Percentiles rank a stretch among this genome's conserved stretches.
Evolutionary conservation across 2,113 vertebrate species (phyloP).

Genomic region (Seriola aureovittata): DNA sequence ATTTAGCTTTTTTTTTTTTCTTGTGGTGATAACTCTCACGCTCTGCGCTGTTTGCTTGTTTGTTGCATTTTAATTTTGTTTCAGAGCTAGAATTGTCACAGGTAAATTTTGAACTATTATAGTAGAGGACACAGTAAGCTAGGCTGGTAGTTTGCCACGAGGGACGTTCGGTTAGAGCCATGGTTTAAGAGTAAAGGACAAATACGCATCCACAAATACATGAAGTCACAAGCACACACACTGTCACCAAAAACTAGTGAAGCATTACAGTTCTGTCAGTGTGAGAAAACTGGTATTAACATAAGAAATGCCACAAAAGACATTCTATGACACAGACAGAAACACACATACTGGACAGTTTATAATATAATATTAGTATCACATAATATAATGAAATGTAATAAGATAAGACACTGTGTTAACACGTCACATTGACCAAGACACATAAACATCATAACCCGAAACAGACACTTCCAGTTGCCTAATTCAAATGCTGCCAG

Average conservation of each 20-base stretch:
- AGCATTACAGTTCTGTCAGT: not conserved
- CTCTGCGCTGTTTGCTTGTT: too few species aligned
- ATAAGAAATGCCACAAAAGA: not conserved
- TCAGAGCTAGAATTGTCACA: too few species aligned
- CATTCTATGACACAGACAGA: constrained; percentile 9
- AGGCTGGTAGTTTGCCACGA: too few species aligned
- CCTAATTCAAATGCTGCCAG: constrained; percentile 12
- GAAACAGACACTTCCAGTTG: constrained; percentile 1
- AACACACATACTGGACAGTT: not conserved
- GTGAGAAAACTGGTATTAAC: constrained; percentile 24
- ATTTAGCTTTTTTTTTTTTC: too few species aligned
- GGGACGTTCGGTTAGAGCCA: too few species aligned
- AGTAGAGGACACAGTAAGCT: too few species aligned
- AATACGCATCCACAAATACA: not conserved
- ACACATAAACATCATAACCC: not conserved
- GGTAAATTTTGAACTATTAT: too few species aligned
- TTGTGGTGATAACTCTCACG: too few species aligned
- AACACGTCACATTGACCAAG: not conserved
- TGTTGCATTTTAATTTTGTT: too few species aligned
- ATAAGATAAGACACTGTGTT: not conserved
- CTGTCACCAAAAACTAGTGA: not conserved
- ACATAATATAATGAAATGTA: not conserved
- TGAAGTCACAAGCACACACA: not conserved
- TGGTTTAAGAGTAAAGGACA: too few species aligned
- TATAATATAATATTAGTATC: not conserved